phyloP scores from a whole-genome alignment of 1,140 invertebrate genomes.

The Drosophila neocordata region DNA sequence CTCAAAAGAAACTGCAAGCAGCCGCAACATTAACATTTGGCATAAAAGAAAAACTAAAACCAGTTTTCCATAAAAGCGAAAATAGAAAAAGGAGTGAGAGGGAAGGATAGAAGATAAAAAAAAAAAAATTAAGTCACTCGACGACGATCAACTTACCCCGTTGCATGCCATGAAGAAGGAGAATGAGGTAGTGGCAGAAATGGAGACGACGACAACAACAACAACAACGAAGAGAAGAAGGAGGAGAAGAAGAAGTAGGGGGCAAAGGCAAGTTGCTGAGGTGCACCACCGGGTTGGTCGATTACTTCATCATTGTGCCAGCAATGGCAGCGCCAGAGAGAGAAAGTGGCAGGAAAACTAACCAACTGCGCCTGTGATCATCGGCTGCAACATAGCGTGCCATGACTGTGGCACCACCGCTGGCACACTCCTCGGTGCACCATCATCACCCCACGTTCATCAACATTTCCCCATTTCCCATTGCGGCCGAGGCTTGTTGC shows the following conservation, averaged over 20 bases:
- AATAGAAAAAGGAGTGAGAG: not conserved
- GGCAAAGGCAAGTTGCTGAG: not conserved
- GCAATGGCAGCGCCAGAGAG: constrained; percentile 42
- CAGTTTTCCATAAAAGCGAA: constrained; percentile 60
- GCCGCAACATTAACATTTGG: constrained; percentile 36
- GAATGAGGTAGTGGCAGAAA: not conserved
- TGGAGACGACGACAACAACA: not conserved
- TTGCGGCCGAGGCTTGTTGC: constrained; percentile 67
- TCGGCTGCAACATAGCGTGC: constrained; percentile 61
- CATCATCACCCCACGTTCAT: not conserved
- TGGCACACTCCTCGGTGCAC: not conserved
- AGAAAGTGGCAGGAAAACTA: constrained; percentile 78
- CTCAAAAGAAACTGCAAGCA: constrained; percentile 21
- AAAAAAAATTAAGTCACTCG: constrained; percentile 69
- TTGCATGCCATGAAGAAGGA: constrained; percentile 19
- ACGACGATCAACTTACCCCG: constrained; percentile 47
- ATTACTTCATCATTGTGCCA: constrained; percentile 65
- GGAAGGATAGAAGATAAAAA: constrained; percentile 33
- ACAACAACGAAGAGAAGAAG: too few relatives aligned
- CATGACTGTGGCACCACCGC: constrained; percentile 34
- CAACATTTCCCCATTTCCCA: constrained; percentile 77
- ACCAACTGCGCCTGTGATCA: constrained; percentile 40
- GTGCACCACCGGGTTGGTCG: constrained; percentile 28
- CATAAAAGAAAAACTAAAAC: constrained; percentile 64
- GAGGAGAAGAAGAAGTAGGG: not conserved